These are phyloP conservation scores for Hiodon tergisus DNA, from an alignment of 2,113 vertebrate genomes.

Conservation along the genomic window DNA sequence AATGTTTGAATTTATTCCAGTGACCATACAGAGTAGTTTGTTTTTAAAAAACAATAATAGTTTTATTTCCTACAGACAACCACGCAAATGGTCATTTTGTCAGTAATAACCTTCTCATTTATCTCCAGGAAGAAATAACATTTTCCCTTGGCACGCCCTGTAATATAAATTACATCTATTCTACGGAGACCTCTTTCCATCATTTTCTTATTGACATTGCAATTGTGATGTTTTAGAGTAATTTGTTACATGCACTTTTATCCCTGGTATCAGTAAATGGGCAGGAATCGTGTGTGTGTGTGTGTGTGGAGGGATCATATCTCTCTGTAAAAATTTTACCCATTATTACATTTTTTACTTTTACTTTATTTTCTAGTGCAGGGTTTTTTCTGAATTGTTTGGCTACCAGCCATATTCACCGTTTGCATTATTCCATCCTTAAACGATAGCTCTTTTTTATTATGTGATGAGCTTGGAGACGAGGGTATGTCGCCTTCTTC, in stretches of 20 bases:
- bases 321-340: too few species aligned
- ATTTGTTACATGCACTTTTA: constrained; percentile 2
- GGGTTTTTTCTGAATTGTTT: neutral
- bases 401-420: constrained; percentile 31
- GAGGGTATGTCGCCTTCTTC: constrained; percentile 30
- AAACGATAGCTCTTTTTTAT: constrained; percentile 35
- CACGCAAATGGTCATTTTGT: neutral
- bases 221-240: constrained; percentile 14
- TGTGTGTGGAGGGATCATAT: neutral
- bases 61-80: constrained; percentile 1
- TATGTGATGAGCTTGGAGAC: too few species aligned
- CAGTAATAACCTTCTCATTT: neutral
- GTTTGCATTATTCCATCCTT: constrained; percentile 35
- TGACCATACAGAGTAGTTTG: neutral
- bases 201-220: too few species aligned
- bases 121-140: neutral
- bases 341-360: neutral
- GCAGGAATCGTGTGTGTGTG: neutral
- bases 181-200: neutral
- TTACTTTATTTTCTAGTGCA: neutral
- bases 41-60: constrained; percentile 8
- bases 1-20: neutral
- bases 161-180: constrained; percentile 2
- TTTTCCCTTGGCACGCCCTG: neutral
- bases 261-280: constrained; percentile 1